phyloP scores from a whole-genome alignment of 2,888 invertebrate species.

The Drosophila ezoana region DNA sequence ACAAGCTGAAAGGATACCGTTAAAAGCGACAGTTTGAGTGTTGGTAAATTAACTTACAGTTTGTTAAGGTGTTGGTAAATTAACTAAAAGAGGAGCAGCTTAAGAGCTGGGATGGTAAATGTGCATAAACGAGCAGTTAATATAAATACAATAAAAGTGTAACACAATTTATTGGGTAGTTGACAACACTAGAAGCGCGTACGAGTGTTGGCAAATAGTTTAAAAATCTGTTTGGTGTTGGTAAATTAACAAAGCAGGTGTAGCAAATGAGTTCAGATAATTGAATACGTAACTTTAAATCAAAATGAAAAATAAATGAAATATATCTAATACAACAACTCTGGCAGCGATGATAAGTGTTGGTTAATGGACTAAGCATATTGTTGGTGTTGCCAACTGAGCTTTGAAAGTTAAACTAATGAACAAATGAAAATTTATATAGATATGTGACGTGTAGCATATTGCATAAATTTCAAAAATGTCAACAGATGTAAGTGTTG shows the following conservation, averaged over 20 bases:
- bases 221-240: background rate
- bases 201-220: background rate
- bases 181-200: background rate
- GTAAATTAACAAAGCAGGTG: background rate
- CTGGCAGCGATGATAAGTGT: background rate
- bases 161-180: no score
- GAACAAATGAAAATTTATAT: background rate
- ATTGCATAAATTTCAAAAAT: no score
- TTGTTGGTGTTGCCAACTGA: background rate
- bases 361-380: background rate
- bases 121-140: background rate
- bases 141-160: background rate
- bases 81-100: background rate
- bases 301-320: background rate
- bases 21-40: background rate
- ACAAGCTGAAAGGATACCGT: background rate
- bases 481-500: background rate
- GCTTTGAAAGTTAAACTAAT: background rate
- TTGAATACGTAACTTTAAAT: background rate
- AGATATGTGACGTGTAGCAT: no score
- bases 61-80: background rate
- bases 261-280: background rate
- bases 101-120: no score
- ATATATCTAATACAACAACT: background rate
- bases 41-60: background rate